Base-by-base conservation (phyloP, 2,113 vertebrate species). In the Rhinichthys klamathensis region DNA sequence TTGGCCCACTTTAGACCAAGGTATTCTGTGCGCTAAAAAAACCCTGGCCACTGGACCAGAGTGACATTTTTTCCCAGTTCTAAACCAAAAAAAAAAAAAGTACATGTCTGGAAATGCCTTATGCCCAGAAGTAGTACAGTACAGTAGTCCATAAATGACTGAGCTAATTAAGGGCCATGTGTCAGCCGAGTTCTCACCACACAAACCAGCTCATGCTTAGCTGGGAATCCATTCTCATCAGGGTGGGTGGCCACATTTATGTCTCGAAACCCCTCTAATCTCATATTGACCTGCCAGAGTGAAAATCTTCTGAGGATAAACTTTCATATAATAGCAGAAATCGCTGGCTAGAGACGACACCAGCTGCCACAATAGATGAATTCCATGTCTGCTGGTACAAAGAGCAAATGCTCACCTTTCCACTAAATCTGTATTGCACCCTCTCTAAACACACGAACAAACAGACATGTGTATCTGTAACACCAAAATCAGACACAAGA, bases 161-260 rank as follows among this genome's bases (percentile, higher is more conserved):
- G 3, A 25, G 46, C 4, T 41, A 78, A 83, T 67, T 67, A 86
- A 82, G 69, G 6, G 38, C 21, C 61, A 61, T 51, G 79, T 82
- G 72, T 74, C 51, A 41, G 38, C 23, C 7, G 35, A 63, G 10
- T 85, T 72, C 54, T 72, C 60, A 44, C 44, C 74, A 35, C 69
- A 65, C 41, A 32, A 72, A 21, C 25, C 75, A 83, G 2, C 8
- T 16, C 21, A 12, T 44, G 32, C 70, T 30, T 30, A 63, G 25
- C 35, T 58, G 1, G 46, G 51, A 61, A 61, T 84, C n/a, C 44
- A 51, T 30, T 80, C 41, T 69, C 16, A 56, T 84, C 84, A 12
- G 82, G 63, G 70, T 89, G 88, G 86, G 88, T 88, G 88, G 86
- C 82, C 81, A 76, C 85, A 56, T 75, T 27, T 80, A 41, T 63